These are phyloP conservation scores for Nothoprocta perdicaria DNA, from an alignment of 2,113 vertebrate species.

Conservation along the genomic window DNA sequence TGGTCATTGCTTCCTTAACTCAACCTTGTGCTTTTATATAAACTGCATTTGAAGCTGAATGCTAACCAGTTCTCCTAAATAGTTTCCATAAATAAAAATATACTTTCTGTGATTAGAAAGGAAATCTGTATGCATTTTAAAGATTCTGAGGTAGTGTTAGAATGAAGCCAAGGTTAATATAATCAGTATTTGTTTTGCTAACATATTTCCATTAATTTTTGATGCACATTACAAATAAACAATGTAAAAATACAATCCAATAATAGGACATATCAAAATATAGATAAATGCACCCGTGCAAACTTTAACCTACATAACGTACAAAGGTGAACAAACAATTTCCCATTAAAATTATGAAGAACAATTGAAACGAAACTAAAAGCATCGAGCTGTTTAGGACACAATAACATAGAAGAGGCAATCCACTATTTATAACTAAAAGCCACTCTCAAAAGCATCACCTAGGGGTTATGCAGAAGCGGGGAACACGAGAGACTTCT, in stretches of 20 bases:
- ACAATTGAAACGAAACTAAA: neutral
- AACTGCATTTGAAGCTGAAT: constrained; percentile 41
- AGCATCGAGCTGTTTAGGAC: neutral
- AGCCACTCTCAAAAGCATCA: neutral
- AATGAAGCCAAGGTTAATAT: constrained; percentile 19
- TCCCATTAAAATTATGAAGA: neutral
- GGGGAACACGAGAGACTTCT: neutral
- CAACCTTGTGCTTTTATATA: constrained; percentile 36
- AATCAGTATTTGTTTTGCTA: constrained; percentile 8
- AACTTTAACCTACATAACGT: neutral
- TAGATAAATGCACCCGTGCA: neutral
- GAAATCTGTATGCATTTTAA: neutral
- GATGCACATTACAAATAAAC: neutral
- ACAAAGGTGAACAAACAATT: neutral
- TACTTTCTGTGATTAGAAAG: neutral
- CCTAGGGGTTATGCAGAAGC: neutral
- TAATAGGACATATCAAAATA: neutral
- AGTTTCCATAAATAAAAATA: constrained; percentile 53
- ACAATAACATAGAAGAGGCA: accelerated
- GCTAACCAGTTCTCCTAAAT: constrained; percentile 39
- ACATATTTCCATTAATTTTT: constrained; percentile 16
- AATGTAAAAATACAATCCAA: neutral
- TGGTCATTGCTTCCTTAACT: constrained; percentile 43
- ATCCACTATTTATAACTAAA: neutral
- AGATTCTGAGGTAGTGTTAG: neutral